Evolutionary conservation across 2,888 invertebrate species (phyloP).

Genomic region (Trichacis sp.): DNA sequence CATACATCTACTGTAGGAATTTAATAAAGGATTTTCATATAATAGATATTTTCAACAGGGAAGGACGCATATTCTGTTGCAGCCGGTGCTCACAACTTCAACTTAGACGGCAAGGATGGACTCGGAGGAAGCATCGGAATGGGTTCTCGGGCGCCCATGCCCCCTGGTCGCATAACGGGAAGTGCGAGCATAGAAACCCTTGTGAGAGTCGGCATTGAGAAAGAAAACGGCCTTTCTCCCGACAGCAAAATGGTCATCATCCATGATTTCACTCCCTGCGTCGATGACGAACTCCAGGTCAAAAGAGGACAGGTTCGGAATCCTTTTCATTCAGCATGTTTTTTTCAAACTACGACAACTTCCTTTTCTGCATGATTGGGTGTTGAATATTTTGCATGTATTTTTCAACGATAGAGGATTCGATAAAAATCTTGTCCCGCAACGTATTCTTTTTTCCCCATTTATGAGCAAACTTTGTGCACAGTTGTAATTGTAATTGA

Average conservation of each 20-base stretch:
- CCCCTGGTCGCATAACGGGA: constrained; percentile 93
- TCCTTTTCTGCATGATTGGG: no score
- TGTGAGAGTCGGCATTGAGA: constrained; percentile 90
- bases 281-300: constrained; percentile 93
- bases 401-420: no score
- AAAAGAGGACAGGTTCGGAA: constrained; percentile 79
- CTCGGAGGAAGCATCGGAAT: constrained; percentile 79
- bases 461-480: no score
- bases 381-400: not conserved
- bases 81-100: constrained; percentile 62
- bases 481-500: no score
- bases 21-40: not conserved
- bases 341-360: constrained; percentile 5
- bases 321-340: constrained; percentile 8
- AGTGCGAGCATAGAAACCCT: constrained; percentile 93
- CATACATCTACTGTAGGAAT: no score
- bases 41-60: not conserved
- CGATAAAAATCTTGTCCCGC: no score
- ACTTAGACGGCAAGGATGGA: constrained; percentile 73
- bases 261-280: constrained; percentile 94
- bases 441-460: no score
- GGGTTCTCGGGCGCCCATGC: constrained; percentile 79
- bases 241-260: constrained; percentile 95
- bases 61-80: constrained; percentile 19
- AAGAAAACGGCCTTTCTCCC: constrained; percentile 90